phyloP scores from a whole-genome alignment of 2,113 vertebrate genomes.

The Damaliscus lunatus region DNA sequence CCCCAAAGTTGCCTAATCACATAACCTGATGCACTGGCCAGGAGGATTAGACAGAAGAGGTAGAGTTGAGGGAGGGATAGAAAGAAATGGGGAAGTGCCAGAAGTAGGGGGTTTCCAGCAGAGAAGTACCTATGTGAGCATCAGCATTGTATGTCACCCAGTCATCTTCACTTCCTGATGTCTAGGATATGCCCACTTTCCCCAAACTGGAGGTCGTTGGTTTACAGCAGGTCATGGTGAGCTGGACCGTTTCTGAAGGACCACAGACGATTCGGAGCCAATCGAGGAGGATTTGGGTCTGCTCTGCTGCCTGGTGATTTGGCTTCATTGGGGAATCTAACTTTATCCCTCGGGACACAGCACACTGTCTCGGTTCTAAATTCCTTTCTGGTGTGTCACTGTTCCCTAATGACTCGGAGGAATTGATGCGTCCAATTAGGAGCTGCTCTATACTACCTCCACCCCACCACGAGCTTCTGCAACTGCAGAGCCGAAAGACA shows the following conservation, averaged over 20 bases:
- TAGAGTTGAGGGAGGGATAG: background rate
- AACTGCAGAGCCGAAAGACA: background rate
- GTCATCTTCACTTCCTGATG: background rate
- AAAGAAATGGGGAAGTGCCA: background rate
- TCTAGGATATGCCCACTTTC: background rate
- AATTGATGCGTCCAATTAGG: rapidly evolving
- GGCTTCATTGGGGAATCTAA: background rate
- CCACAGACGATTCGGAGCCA: background rate
- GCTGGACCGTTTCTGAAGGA: too few species aligned
- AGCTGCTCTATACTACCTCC: background rate
- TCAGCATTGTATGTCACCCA: background rate
- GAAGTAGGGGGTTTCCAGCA: background rate
- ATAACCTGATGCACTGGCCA: background rate
- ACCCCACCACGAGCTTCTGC: background rate
- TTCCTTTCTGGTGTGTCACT: background rate
- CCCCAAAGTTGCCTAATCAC: background rate
- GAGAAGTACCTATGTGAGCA: background rate
- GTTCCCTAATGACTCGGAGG: background rate
- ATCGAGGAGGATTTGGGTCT: background rate
- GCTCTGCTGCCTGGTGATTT: background rate
- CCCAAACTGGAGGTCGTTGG: rapidly evolving
- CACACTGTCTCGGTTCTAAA: background rate
- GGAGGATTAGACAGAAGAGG: background rate
- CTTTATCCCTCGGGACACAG: background rate
- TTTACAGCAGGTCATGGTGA: background rate